Evolutionary conservation across 2,888 invertebrate species (phyloP).

Genomic region (Molorchus minor): DNA sequence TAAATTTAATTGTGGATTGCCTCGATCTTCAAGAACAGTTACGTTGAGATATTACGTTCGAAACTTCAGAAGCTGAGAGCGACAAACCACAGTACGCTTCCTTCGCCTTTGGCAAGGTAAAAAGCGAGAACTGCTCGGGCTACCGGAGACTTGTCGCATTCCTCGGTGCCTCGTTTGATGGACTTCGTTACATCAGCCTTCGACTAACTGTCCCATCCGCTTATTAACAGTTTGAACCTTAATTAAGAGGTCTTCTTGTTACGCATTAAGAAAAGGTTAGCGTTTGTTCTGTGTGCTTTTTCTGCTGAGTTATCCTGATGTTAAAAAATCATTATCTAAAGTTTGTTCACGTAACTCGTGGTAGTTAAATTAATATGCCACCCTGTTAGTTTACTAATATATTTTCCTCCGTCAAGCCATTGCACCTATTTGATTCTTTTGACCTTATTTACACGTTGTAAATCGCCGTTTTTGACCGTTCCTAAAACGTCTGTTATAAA

Average conservation of each 20-base stretch:
- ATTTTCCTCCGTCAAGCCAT: too few relatives aligned
- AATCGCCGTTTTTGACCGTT: neutral
- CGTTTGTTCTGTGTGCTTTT: neutral
- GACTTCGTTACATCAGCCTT: slow-evolving; percentile 12
- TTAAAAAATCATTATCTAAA: neutral
- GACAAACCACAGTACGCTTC: slow-evolving; percentile 26
- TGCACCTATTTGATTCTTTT: too few relatives aligned
- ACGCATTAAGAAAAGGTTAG: neutral
- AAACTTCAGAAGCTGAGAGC: slow-evolving; percentile 13
- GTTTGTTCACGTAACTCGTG: neutral
- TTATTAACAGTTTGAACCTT: slow-evolving; percentile 19
- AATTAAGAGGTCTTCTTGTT: slow-evolving; percentile 21
- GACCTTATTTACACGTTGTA: neutral
- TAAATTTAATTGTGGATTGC: slow-evolving; percentile 8
- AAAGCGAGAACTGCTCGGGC: slow-evolving; percentile 22
- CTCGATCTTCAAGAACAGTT: slow-evolving; percentile 18
- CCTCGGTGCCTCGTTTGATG: slow-evolving; percentile 22
- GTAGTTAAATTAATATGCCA: neutral
- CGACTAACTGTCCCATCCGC: slow-evolving; percentile 14
- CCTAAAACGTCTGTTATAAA: neutral
- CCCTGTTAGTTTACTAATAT: too few relatives aligned
- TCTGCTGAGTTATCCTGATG: neutral
- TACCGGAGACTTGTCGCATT: slow-evolving; percentile 20
- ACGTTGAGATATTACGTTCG: slow-evolving; percentile 13
- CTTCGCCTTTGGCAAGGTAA: slow-evolving; percentile 28